Evolutionary conservation across 1,140 invertebrate species (phyloP), one percentile per base, ranked within the genome.

Genomic region (Caligus rogercresseyi): DNA sequence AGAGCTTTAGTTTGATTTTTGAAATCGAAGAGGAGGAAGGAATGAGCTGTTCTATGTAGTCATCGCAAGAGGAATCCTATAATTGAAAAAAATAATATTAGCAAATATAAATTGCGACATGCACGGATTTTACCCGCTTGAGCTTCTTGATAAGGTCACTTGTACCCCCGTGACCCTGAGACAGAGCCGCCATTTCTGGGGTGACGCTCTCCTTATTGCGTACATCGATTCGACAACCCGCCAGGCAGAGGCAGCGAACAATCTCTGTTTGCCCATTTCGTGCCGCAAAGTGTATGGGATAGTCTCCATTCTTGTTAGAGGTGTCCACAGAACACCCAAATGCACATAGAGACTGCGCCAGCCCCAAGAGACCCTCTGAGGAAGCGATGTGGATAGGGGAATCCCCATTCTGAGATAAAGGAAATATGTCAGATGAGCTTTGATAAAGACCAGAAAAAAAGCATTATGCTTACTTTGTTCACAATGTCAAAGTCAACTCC

Each of bases 131-230:
- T 72, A 83, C 81, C 71, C 78, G 80, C 74, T 80, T 79, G 31
- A 88, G 72, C 68, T 78, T 80, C 69, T 80, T 81, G 52, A 89
- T 74, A 11, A 89, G 73, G 65, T 81, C 81, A 21, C 82, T 82
- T 65, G 87, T 84, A 66, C 85, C 78, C 54, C 80, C 79, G 70
- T 84, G 79, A 51, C 85, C 85, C 68, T 87, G 80, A 69, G 86
- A 85, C 52, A 87, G 76, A 16, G 86, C 86, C 64, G 84, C 83
- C 20, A 89, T 83, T 71, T 89, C 86, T 13, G 85, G 84, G 52
- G 82, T 79, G 25, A 88, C 82, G 64, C 85, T 85, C 72, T 85
- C 83, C 25, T 76, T 75, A 71, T 83, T 82, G 58, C 78, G 77
- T 67, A 80, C 78, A 67, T 83, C 81, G 7, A 83, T 78, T 65